Base-by-base conservation (phyloP, 2,113 vertebrate species). In the Tachycineta bicolor region DNA sequence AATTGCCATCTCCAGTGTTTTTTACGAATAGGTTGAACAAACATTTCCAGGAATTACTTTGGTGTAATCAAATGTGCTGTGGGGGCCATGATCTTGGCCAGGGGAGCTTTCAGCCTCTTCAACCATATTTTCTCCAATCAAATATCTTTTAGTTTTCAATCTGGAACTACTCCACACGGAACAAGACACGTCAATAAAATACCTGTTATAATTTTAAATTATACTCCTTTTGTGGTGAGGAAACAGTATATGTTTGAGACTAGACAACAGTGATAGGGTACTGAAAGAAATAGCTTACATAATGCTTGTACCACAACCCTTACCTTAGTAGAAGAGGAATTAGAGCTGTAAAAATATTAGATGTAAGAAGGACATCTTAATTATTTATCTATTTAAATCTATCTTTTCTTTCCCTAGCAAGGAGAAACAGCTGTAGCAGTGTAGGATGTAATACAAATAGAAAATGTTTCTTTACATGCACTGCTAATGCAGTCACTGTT, bases 31-130 rank as follows among this genome's bases (percentile, higher is more conserved):
- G 21, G 29, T 90, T 92, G 52, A 59, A 78, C 59, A 96, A 89
- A 95, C 39, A 81, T 81, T 95, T 95, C 86, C 64, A 81, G 80
- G 91, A 96, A 89, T 80, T 71, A 39, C 63, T 89, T 78, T 47
- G 14, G 12, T 81, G 50, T 68, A 93, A 89, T 87, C 82, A 82
- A 90, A 80, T 75, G 60, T 65, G 22, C 75, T 49, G 8, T 31
- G 26, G 49, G 41, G 53, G 11, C 49, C 1, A 1, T 4, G 5
- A 89, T 43, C 24, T 63, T 20, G 43, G 24, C 39, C 76, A 86
- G 39, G 59, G 75, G 64, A 92, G 21, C 18, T 83, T 93, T 93
- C 55, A 43, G 8, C 65, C 59, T 88, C 44, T 90, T 77, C 47
- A 77, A 47, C 4, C 1, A 0, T 59, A 39, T 83, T 90, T 94